A percentile compares a stretch with the other conserved stretches of the same genome.
Conservation (phyloP, 2,113 vertebrate species). For the Ctenomys sociabilis region DNA sequence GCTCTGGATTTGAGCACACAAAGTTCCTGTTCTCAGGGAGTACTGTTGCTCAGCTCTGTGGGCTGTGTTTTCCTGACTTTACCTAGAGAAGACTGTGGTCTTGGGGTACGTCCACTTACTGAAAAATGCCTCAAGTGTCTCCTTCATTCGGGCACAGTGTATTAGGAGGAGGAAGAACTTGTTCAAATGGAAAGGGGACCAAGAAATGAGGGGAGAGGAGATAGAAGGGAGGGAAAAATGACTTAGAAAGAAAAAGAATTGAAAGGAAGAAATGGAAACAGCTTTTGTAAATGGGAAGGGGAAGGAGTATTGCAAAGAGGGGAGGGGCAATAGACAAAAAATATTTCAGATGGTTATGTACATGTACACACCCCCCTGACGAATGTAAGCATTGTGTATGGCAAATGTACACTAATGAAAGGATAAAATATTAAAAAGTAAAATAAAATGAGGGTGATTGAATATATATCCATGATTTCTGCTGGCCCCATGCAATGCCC, state of each 20-base stretch:
- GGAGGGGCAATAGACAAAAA: not conserved
- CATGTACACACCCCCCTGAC: not conserved
- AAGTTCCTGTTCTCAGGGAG: not conserved
- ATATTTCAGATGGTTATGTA: not conserved
- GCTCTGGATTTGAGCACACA: not conserved
- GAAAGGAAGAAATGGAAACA: not conserved
- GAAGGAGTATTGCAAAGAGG: not conserved
- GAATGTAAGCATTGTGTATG: not conserved
- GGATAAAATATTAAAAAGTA: not conserved
- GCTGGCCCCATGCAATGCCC: not conserved
- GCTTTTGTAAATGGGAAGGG: not conserved
- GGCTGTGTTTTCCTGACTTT: not conserved
- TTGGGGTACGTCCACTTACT: not conserved
- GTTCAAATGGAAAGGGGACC: not conserved
- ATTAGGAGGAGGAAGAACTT: not conserved
- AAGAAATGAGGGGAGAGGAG: not conserved
- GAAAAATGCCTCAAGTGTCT: not conserved
- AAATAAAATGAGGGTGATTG: not conserved
- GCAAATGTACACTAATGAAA: not conserved
- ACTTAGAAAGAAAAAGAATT: not conserved
- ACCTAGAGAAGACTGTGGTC: not conserved
- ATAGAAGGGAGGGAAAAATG: not conserved
- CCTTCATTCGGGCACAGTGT: not conserved
- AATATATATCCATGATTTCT: constrained; percentile 32
- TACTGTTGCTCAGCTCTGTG: not conserved